Evolutionary conservation across 2,113 vertebrate genomes (phyloP).

Genomic region (Ariopsis seemanni): DNA sequence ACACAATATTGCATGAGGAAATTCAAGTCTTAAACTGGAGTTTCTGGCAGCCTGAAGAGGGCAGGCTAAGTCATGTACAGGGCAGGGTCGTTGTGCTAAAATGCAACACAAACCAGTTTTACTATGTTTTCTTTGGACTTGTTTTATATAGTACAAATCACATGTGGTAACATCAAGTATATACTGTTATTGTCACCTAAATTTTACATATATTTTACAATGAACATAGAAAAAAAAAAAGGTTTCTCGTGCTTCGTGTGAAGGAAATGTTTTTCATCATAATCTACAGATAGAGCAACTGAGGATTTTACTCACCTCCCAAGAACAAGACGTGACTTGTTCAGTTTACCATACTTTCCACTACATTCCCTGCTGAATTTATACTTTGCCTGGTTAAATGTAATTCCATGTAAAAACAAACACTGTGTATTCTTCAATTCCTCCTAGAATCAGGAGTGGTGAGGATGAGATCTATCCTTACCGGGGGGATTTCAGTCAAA

Average conservation of each 20-base stretch:
- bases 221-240: neutral
- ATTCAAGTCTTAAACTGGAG: neutral
- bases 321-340: neutral
- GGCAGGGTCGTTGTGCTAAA: neutral
- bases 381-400: neutral
- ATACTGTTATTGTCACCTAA: neutral
- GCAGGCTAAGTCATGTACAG: slow-evolving; percentile 38
- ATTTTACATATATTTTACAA: neutral
- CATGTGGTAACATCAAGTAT: neutral
- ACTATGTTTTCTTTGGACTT: neutral
- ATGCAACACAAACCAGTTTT: neutral
- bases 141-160: neutral
- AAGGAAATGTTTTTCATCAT: neutral
- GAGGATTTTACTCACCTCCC: neutral
- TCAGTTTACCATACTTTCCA: neutral
- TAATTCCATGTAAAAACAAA: neutral
- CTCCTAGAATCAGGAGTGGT: neutral
- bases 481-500: neutral
- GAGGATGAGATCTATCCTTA: neutral
- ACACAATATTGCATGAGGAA: neutral
- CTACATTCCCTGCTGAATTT: neutral
- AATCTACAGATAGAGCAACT: neutral
- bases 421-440: neutral
- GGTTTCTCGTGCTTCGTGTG: neutral
- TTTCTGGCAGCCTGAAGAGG: slow-evolving; percentile 36